Conservation (phyloP, 2,113 vertebrate species). For the Narcine bancroftii region DNA sequence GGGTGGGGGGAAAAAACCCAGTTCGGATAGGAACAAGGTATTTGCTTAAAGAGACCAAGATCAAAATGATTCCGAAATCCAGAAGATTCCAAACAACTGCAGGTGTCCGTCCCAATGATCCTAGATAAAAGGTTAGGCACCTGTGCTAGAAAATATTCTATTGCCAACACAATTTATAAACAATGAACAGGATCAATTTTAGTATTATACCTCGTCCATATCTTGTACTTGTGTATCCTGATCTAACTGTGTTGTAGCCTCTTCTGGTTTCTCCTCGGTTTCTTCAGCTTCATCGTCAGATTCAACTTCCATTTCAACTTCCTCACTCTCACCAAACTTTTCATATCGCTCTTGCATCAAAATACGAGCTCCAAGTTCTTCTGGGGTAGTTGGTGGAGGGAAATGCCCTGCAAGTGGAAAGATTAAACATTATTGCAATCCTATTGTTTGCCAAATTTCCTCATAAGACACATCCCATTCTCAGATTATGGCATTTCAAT, state of each 20-base stretch:
- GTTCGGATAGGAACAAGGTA: too few species aligned
- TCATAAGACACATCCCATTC: not conserved
- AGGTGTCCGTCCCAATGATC: too few species aligned
- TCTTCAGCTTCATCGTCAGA: constrained; percentile 89
- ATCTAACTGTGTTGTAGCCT: constrained; percentile 72
- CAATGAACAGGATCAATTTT: not conserved
- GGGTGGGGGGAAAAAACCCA: too few species aligned
- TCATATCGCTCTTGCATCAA: constrained; percentile 96
- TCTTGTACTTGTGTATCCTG: constrained; percentile 97
- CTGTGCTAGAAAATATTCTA: not conserved
- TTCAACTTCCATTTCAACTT: constrained; percentile 98
- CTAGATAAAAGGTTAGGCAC: too few species aligned
- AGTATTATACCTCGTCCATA: constrained; percentile 83
- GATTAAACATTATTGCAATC: not conserved
- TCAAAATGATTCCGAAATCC: too few species aligned
- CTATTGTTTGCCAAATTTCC: not conserved
- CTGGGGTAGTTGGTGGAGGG: constrained; percentile 90
- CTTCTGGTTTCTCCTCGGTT: constrained; percentile 63
- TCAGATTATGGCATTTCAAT: not conserved
- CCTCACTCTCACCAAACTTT: constrained; percentile 96
- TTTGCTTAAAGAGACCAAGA: too few species aligned
- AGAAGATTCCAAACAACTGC: too few species aligned
- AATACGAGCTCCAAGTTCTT: constrained; percentile 91
- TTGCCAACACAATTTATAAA: not conserved
- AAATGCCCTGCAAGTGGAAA: constrained; percentile 71